These are phyloP conservation scores for Parazoanthus darwini DNA, from an alignment of 92 coral and sea anemone species.

Conservation along the genomic window DNA sequence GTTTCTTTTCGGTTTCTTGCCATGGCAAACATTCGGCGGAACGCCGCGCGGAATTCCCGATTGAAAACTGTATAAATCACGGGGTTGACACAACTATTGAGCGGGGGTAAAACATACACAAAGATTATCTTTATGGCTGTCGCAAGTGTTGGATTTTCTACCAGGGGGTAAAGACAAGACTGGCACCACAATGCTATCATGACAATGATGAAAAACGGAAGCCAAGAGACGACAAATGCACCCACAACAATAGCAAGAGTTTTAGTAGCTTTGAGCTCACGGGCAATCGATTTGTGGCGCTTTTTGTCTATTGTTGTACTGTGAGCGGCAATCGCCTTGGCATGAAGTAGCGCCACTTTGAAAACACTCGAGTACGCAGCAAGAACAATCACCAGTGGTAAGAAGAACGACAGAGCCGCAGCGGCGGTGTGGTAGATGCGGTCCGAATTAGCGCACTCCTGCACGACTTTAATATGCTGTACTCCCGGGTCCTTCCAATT, in stretches of 20 bases:
- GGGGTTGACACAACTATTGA: constrained; percentile 40
- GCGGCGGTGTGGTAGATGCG: constrained; percentile 26
- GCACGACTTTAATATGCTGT: constrained; percentile 14
- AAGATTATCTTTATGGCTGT: constrained; percentile 28
- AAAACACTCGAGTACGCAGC: constrained; percentile 41
- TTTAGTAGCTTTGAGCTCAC: constrained; percentile 36
- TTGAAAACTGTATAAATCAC: constrained; percentile 34
- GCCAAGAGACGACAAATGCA: constrained; percentile 35
- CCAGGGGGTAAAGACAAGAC: constrained; percentile 14
- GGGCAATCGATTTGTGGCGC: constrained; percentile 19
- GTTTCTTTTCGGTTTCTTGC: constrained; percentile 1
- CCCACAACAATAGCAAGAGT: constrained; percentile 46
- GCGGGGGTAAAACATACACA: constrained; percentile 37
- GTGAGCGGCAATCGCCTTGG: constrained; percentile 27
- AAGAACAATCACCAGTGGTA: constrained; percentile 14
- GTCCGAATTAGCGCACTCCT: constrained; percentile 38
- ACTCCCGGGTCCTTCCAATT: constrained; percentile 62
- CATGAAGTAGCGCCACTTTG: constrained; percentile 29
- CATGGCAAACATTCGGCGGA: constrained; percentile 34
- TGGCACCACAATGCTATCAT: constrained; percentile 36
- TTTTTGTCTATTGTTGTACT: constrained; percentile 11
- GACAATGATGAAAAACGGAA: constrained; percentile 25
- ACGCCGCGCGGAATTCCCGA: constrained; percentile 34
- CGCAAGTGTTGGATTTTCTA: constrained; percentile 14
- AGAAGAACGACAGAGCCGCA: constrained; percentile 17